phyloP scores from a whole-genome alignment of 1,140 invertebrate species.

The Zelostemma sp. region DNA sequence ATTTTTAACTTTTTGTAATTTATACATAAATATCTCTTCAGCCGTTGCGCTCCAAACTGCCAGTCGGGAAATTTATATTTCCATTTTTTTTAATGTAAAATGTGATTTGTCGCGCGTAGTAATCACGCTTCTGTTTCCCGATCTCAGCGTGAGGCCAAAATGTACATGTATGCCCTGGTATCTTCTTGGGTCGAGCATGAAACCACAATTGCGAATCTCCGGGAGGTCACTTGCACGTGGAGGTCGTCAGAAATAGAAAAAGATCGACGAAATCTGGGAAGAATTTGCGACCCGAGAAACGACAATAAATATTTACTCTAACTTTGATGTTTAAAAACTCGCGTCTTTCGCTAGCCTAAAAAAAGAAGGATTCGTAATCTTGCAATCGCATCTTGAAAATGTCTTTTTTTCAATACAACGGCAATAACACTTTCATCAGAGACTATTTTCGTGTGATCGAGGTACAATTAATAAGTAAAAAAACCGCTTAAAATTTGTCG shows the following conservation, averaged over 20 bases:
- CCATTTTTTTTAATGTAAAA: too few species aligned
- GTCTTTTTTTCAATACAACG: too few species aligned
- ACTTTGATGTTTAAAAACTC: neutral
- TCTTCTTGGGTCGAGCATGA: constrained; percentile 1
- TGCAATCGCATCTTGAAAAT: too few species aligned
- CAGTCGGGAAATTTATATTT: too few species aligned
- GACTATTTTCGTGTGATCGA: too few species aligned
- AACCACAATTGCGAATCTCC: constrained; percentile 27
- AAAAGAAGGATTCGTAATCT: neutral
- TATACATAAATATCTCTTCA: too few species aligned
- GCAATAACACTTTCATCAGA: too few species aligned
- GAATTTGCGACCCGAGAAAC: constrained; percentile 2
- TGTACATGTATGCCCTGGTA: neutral
- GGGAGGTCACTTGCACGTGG: constrained; percentile 24
- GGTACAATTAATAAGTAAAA: too few species aligned
- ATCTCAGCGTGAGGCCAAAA: constrained; percentile 1
- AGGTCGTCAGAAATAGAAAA: constrained; percentile 38
- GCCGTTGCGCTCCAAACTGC: too few species aligned
- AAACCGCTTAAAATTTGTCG: neutral
- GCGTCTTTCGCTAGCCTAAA: neutral
- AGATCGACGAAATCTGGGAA: constrained; percentile 18
- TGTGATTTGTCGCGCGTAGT: too few species aligned
- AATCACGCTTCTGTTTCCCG: neutral
- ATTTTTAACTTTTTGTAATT: constrained; percentile 30
- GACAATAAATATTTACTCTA: constrained; percentile 1